phyloP scores from a whole-genome alignment of 2,888 invertebrate species.

The Nephrotoma guestfalica region DNA sequence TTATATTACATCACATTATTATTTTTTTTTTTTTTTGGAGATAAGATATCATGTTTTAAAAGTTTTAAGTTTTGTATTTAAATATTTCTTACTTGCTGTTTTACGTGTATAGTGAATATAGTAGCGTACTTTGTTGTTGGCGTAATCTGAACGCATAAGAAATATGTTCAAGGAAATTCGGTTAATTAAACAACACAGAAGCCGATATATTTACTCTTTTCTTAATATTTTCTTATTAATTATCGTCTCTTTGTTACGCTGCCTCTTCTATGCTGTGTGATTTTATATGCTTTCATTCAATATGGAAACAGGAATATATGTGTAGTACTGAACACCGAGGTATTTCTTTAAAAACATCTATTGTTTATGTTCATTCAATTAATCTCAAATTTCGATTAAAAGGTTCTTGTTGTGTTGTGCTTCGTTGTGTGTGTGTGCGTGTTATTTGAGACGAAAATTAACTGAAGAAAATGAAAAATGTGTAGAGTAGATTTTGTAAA shows the following conservation, averaged over 20 bases:
- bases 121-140: neutral
- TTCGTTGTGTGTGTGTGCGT: neutral
- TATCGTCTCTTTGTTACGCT: neutral
- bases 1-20: neutral
- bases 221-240: neutral
- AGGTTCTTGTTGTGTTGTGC: neutral
- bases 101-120: neutral
- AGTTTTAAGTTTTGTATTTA: neutral
- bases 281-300: neutral
- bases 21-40: neutral
- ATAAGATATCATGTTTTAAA: neutral
- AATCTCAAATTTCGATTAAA: neutral
- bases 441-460: neutral
- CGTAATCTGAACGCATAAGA: neutral
- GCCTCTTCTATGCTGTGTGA: neutral
- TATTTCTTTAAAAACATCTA: neutral
- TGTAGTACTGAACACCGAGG: neutral
- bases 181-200: slow-evolving; percentile 3
- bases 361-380: neutral
- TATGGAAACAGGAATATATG: neutral
- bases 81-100: neutral
- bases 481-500: neutral
- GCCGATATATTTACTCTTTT: slow-evolving; percentile 1
- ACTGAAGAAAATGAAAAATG: neutral
- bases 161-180: neutral